Conservation (phyloP, 2,113 vertebrate genomes). For the Gambusia affinis region DNA sequence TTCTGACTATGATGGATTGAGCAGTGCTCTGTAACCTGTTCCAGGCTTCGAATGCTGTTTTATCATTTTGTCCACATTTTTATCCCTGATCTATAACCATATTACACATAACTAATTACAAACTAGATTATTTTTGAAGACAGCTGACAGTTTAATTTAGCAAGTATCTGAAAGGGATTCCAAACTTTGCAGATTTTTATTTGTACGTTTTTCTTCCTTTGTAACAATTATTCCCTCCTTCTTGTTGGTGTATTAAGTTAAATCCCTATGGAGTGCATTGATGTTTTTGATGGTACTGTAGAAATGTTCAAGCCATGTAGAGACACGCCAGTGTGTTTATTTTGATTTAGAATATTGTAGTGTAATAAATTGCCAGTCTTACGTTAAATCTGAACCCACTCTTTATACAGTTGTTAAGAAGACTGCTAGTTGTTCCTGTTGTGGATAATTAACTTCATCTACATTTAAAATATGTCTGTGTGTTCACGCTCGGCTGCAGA, state of each 20-base stretch:
- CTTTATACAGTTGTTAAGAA: neutral
- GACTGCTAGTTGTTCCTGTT: neutral
- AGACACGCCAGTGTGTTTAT: neutral
- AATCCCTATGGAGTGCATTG: too few relatives aligned
- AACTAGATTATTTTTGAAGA: too few relatives aligned
- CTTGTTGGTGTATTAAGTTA: too few relatives aligned
- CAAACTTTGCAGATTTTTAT: neutral
- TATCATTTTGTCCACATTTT: neutral
- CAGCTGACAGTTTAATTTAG: too few relatives aligned
- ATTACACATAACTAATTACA: neutral
- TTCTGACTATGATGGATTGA: neutral
- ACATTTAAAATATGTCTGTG: neutral
- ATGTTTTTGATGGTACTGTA: neutral
- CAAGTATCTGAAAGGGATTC: too few relatives aligned
- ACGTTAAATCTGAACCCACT: too few relatives aligned
- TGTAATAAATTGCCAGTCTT: neutral
- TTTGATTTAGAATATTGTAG: neutral
- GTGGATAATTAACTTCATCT: neutral
- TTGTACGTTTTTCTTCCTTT: neutral
- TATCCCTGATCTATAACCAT: neutral
- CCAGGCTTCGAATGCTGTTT: neutral
- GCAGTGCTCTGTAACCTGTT: neutral
- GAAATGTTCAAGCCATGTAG: neutral
- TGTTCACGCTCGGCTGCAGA: slow-evolving; percentile 28
- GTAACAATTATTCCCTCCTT: neutral